These are phyloP conservation scores for Cryptoleucopteryx plumbea DNA, from an alignment of 2,113 vertebrate species.

Conservation along the genomic window DNA sequence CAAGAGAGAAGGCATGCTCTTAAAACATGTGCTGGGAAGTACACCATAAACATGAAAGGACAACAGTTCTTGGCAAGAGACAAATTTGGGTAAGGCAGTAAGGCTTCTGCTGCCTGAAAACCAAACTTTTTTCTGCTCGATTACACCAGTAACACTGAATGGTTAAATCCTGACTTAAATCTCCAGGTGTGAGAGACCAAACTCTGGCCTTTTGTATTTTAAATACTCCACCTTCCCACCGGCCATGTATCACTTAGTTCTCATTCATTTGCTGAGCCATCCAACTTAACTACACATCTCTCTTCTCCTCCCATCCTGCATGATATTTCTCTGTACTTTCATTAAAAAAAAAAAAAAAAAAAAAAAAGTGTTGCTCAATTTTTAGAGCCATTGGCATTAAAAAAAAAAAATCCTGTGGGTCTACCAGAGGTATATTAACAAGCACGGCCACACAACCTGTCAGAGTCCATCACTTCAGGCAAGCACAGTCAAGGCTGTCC, in stretches of 20 bases:
- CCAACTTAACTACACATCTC: not conserved
- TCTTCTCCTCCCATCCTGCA: not conserved
- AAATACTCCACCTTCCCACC: not conserved
- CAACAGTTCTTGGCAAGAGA: not conserved
- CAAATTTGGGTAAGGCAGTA: not conserved
- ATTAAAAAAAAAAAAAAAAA: not conserved
- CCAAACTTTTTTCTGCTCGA: not conserved
- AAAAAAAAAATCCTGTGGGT: not conserved
- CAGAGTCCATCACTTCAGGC: not conserved
- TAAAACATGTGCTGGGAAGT: not conserved
- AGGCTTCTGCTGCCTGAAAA: not conserved
- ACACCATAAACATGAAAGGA: rapidly evolving
- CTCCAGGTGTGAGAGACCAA: not conserved
- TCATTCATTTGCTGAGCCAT: not conserved
- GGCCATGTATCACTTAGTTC: not conserved
- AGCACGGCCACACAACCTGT: not conserved
- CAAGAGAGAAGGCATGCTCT: not conserved
- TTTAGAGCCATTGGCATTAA: not conserved
- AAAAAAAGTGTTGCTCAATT: not conserved
- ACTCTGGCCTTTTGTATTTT: not conserved
- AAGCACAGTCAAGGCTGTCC: not conserved
- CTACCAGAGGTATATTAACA: not conserved
- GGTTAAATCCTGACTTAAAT: not conserved
- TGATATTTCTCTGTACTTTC: not conserved
- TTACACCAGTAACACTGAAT: not conserved